Percentiles rank a stretch among this genome's conserved stretches.
Evolutionary conservation across 2,888 invertebrate genomes (phyloP).

Genomic region (Plebejus melissa): DNA sequence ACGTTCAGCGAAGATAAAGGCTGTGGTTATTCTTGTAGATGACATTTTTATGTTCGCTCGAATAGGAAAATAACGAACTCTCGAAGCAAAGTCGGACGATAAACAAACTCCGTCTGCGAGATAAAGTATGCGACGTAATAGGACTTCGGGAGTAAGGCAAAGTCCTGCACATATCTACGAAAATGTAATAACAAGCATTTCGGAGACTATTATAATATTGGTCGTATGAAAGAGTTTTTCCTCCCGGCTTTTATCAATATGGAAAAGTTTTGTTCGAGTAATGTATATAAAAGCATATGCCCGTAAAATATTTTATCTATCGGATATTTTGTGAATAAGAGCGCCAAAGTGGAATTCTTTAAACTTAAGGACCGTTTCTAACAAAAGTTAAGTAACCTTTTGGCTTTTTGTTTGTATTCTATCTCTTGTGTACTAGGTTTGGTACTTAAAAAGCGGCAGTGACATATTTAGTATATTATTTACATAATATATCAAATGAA

Average conservation of each 20-base stretch:
- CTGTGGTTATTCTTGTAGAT: constrained; percentile 64
- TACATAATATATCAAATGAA: too few species aligned
- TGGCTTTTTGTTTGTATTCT: too few species aligned
- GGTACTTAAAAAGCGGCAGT: too few species aligned
- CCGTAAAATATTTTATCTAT: constrained; percentile 27
- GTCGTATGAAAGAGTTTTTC: constrained; percentile 28
- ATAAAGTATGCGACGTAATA: constrained; percentile 59
- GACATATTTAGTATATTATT: too few species aligned
- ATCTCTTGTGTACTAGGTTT: too few species aligned
- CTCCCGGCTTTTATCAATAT: constrained; percentile 21
- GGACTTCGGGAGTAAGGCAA: constrained; percentile 48
- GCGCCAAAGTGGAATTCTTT: neutral
- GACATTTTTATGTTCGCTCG: constrained; percentile 72
- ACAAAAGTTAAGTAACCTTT: neutral
- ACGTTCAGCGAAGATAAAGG: constrained; percentile 65
- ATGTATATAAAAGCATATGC: constrained; percentile 19
- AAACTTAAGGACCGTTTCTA: neutral
- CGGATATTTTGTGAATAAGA: neutral
- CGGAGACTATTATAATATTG: constrained; percentile 30
- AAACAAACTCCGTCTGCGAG: constrained; percentile 67
- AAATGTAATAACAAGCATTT: constrained; percentile 35
- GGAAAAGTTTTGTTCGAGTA: constrained; percentile 25
- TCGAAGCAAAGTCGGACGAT: constrained; percentile 70
- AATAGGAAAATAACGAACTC: constrained; percentile 76
- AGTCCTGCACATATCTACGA: constrained; percentile 41